Evolutionary conservation across 2,888 invertebrate genomes (phyloP).

Genomic region (Lydus trimaculatus): DNA sequence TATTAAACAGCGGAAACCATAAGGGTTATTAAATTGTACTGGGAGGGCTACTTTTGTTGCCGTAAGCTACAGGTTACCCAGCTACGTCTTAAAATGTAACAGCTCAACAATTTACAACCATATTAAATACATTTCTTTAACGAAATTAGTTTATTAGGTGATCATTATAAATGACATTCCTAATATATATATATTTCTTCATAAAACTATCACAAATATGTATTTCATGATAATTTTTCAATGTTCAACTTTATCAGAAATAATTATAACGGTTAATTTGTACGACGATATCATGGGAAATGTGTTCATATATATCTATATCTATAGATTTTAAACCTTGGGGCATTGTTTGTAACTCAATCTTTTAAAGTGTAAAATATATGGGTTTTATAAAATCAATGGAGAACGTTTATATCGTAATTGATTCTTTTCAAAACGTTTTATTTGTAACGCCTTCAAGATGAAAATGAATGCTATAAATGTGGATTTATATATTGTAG

Average conservation of each 20-base stretch:
- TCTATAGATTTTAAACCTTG: not conserved
- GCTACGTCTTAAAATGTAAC: not conserved
- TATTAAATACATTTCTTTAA: not conserved
- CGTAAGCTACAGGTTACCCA: not conserved
- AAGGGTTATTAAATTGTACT: not conserved
- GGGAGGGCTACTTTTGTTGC: not conserved
- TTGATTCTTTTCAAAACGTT: not conserved
- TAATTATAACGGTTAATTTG: not conserved
- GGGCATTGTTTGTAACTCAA: slow-evolving; percentile 1
- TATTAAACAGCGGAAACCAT: not conserved
- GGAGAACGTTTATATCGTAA: slow-evolving; percentile 1
- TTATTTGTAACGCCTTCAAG: not conserved
- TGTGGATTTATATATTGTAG: not conserved
- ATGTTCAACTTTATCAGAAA: not conserved
- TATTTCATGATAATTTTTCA: not conserved
- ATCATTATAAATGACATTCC: slow-evolving; percentile 1
- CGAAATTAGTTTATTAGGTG: slow-evolving; percentile 12
- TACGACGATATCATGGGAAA: not conserved
- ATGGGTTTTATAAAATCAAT: not conserved
- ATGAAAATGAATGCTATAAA: not conserved
- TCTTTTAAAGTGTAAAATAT: not conserved
- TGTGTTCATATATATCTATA: not conserved
- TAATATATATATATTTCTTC: slow-evolving; percentile 7
- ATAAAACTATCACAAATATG: not conserved
- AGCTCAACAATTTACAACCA: not conserved